Conservation (phyloP, 2,797 vertebrate species). For the Tamandua tetradactyla region DNA sequence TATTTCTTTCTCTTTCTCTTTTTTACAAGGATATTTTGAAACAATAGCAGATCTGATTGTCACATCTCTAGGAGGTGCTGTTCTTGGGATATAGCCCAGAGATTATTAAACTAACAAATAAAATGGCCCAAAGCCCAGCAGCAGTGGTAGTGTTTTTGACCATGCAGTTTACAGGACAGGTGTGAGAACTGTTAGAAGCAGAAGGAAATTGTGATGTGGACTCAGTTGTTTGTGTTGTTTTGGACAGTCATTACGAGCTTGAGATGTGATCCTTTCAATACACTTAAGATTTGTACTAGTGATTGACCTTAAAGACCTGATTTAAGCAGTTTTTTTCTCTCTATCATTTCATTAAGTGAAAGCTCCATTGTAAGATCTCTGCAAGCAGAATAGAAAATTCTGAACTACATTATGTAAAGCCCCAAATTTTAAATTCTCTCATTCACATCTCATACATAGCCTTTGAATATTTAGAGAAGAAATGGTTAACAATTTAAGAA, state of each 20-base stretch:
- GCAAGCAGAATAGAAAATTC: not conserved
- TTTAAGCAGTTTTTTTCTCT: not conserved
- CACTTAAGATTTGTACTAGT: not conserved
- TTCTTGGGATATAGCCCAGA: conserved; percentile 37
- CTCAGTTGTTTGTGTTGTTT: not conserved
- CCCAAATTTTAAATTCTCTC: not conserved
- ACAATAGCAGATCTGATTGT: conserved; percentile 38
- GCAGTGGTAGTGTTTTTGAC: not conserved
- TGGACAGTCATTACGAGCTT: not conserved
- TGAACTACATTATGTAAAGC: not conserved
- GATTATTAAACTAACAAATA: conserved; percentile 70
- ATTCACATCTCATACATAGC: not conserved
- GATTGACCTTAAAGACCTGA: not conserved
- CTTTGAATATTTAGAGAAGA: not conserved
- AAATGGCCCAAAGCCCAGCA: conserved; percentile 23
- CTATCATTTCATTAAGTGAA: not conserved
- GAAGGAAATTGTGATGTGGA: not conserved
- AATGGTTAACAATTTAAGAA: not conserved
- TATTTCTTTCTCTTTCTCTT: conserved; percentile 28
- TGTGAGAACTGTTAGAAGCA: not conserved
- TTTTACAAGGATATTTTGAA: conserved; percentile 12
- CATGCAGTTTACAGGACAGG: not conserved
- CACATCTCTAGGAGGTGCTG: conserved; percentile 40
- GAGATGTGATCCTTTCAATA: not conserved
- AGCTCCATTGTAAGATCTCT: not conserved